Evolutionary conservation across 2,888 invertebrate genomes (phyloP).

Genomic region (Nomada goodeniana): DNA sequence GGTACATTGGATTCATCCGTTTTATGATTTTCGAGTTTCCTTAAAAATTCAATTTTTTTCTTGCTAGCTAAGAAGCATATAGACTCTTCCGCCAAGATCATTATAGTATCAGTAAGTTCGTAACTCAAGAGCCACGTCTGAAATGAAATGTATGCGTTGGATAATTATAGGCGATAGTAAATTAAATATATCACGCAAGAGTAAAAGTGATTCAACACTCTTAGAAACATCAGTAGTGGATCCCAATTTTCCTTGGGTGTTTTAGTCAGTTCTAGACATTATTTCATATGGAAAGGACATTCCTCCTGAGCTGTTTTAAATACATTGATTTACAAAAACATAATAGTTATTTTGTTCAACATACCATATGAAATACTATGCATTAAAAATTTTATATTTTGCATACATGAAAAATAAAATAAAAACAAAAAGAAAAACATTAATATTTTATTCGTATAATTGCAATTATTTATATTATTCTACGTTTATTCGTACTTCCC

Average conservation of each 20-base stretch:
- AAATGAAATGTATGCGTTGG: constrained; percentile 65
- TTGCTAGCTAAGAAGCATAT: constrained; percentile 97
- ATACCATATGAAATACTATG: too few species aligned
- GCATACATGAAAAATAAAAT: neutral
- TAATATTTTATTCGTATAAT: constrained; percentile 36
- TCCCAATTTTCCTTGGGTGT: too few species aligned
- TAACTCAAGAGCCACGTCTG: constrained; percentile 99
- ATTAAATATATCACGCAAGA: neutral
- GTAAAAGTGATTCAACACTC: too few species aligned
- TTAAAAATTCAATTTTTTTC: constrained; percentile 98
- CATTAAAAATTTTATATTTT: neutral
- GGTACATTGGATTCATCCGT: constrained; percentile 92
- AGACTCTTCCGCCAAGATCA: constrained; percentile 93
- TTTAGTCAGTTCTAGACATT: too few species aligned
- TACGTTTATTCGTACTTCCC: too few species aligned
- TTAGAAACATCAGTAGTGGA: too few species aligned
- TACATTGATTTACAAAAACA: too few species aligned
- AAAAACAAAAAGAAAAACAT: neutral
- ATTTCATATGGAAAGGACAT: too few species aligned
- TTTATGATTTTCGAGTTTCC: constrained; percentile 93
- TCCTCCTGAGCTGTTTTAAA: too few species aligned
- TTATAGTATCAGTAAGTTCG: constrained; percentile 97
- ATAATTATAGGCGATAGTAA: neutral
- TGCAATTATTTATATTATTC: neutral
- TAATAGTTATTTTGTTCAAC: too few species aligned